Evolutionary conservation across 2,797 vertebrate species (phyloP), one percentile per base, ranked within the genome.

Genomic region (Lepilemur septentrionalis): DNA sequence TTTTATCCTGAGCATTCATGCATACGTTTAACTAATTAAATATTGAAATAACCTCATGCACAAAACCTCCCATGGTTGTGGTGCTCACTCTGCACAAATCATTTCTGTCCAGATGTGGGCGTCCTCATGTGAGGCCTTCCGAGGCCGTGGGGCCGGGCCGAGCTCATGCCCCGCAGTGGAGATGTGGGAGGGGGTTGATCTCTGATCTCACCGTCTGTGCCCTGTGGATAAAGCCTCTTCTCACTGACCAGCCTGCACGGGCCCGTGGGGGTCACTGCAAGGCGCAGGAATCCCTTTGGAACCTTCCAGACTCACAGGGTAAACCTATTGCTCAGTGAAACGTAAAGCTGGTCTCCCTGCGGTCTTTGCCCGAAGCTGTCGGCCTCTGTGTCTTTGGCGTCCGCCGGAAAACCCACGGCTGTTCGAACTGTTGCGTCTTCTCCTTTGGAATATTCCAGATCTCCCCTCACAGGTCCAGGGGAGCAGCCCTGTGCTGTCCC

Each of bases 281-380:
- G 0, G 15, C 10, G 2, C 8, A 14, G 18, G 46, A 8, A 7
- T 5, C 52, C 22, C 14, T 20, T 0, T 4, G 35, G 59, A 15
- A 35, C 1, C 2, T n/a, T 20, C 23, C 0, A 15, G 22, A 15
- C 25, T 0, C 4, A 15, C 9, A 2, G 32, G n/a, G 35, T 0
- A 0, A 25, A 20, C 20, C 18, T 20, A 0, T 0, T 32, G 46
- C 30, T 38, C 52, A 2, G 18, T 12, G 38, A 79, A 15, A 5
- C 1, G 0, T 0, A 1, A 9, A 15, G 6, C 46, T 0, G 20
- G 22, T 17, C 30, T 46, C n/a, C 1, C 48, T 0, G 2, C 63
- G 5, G 30, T 2, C 50, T 38, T 41, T n/a, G 50, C 79, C 43
- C 0, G 2, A 9, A 30, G 38, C 87, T 5, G 0, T 12, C 1